Conservation (phyloP, 2,888 invertebrate genomes). For the Amaurobius ferox region DNA sequence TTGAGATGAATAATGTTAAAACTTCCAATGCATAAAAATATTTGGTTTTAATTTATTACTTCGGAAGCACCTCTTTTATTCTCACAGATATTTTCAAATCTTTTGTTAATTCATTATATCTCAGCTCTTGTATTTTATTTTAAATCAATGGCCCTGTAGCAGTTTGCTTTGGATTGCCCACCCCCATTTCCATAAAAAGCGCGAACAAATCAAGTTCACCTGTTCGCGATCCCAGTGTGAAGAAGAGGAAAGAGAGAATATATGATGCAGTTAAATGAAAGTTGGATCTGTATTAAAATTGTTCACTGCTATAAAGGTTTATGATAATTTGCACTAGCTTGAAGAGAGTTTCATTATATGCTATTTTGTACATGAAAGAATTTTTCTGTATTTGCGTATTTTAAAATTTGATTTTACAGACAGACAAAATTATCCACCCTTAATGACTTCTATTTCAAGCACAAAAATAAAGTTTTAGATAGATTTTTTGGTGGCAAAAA, state of each 20-base stretch:
- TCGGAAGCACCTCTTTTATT: neutral
- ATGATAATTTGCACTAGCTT: no score
- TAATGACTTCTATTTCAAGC: no score
- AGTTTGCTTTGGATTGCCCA: neutral
- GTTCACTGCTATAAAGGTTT: no score
- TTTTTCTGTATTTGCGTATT: no score
- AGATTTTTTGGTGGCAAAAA: no score
- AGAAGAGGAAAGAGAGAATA: neutral
- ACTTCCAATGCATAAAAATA: neutral
- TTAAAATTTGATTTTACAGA: no score
- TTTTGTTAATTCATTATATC: constrained; percentile 16
- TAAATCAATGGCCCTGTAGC: neutral
- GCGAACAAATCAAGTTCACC: constrained; percentile 16
- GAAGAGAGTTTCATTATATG: no score
- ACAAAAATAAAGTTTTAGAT: no score
- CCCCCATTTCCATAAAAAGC: constrained; percentile 6
- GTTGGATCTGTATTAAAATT: no score
- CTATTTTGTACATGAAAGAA: no score
- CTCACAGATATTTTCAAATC: neutral
- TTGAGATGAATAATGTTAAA: constrained; percentile 1
- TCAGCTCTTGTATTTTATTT: constrained; percentile 11
- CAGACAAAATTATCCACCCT: no score
- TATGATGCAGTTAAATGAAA: no score
- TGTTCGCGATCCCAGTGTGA: neutral
- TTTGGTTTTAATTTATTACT: constrained; percentile 10